Evolutionary conservation across 2,888 invertebrate genomes (phyloP).

Genomic region (Caenorhabditis panamensis): DNA sequence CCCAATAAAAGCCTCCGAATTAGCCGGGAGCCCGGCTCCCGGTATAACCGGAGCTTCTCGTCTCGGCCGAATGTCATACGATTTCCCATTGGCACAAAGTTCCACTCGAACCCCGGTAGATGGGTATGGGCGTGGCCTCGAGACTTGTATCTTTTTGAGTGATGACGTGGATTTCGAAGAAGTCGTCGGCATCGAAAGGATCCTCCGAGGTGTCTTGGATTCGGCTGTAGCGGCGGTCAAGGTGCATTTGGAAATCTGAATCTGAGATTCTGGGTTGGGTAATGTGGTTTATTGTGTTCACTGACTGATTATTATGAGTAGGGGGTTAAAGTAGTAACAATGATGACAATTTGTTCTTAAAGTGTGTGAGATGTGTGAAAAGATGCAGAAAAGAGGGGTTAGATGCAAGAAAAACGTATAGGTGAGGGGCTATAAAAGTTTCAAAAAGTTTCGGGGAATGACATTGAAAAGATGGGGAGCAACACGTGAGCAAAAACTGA

Average conservation of each 20-base stretch:
- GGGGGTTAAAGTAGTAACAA: too few relatives aligned
- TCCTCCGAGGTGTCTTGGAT: slow-evolving; percentile 16
- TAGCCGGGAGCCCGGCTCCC: slow-evolving; percentile 59
- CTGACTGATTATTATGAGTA: too few relatives aligned
- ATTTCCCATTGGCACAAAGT: slow-evolving; percentile 61
- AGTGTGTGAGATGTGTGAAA: too few relatives aligned
- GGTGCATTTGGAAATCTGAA: slow-evolving; percentile 54
- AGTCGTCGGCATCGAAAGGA: slow-evolving; percentile 31
- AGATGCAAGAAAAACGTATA: too few relatives aligned
- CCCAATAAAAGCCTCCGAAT: slow-evolving; percentile 66
- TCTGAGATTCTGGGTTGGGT: neutral
- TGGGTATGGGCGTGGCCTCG: slow-evolving; percentile 69
- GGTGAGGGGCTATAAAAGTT: too few relatives aligned
- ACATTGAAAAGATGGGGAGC: too few relatives aligned
- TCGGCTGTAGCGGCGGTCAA: slow-evolving; percentile 36
- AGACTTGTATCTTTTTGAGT: slow-evolving; percentile 49
- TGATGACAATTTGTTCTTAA: too few relatives aligned
- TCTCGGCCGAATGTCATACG: slow-evolving; percentile 64
- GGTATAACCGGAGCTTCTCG: slow-evolving; percentile 40
- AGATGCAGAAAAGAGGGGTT: too few relatives aligned
- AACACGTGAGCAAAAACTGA: too few relatives aligned
- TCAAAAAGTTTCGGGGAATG: too few relatives aligned
- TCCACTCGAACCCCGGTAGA: slow-evolving; percentile 68
- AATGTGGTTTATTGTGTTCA: too few relatives aligned
- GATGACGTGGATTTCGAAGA: slow-evolving; percentile 47